phyloP scores from a whole-genome alignment of 2,113 vertebrate genomes.

The Thinocorus orbignyianus region DNA sequence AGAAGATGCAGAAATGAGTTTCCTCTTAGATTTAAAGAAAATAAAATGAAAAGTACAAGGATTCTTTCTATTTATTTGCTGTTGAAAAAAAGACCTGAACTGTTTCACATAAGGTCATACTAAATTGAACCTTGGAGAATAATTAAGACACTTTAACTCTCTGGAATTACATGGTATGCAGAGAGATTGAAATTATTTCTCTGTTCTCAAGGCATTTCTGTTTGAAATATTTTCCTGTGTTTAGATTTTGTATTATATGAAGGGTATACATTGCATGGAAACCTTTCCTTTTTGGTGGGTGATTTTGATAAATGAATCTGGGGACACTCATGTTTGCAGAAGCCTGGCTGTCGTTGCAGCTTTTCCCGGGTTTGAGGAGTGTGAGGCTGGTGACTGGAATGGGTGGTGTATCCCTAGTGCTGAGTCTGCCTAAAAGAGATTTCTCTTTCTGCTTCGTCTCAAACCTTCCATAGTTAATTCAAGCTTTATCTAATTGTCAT shows the following conservation, averaged over 20 bases:
- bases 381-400: neutral
- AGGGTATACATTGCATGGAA: neutral
- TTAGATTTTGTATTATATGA: neutral
- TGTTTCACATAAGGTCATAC: neutral
- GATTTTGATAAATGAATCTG: neutral
- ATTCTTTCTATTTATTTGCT: neutral
- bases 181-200: neutral
- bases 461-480: neutral
- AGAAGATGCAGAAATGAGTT: conserved; percentile 27
- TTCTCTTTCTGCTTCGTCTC: neutral
- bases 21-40: conserved; percentile 7
- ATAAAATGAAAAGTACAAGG: neutral
- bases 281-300: neutral
- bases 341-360: neutral
- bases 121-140: neutral
- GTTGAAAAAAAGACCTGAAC: neutral
- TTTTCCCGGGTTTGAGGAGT: neutral
- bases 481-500: neutral
- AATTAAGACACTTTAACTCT: neutral
- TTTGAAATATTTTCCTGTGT: neutral
- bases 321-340: neutral
- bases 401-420: neutral
- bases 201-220: neutral
- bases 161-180: neutral
- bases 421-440: neutral